These are phyloP conservation scores for Hippocampus barbouri DNA, from an alignment of 2,113 vertebrate species.

Conservation along the genomic window DNA sequence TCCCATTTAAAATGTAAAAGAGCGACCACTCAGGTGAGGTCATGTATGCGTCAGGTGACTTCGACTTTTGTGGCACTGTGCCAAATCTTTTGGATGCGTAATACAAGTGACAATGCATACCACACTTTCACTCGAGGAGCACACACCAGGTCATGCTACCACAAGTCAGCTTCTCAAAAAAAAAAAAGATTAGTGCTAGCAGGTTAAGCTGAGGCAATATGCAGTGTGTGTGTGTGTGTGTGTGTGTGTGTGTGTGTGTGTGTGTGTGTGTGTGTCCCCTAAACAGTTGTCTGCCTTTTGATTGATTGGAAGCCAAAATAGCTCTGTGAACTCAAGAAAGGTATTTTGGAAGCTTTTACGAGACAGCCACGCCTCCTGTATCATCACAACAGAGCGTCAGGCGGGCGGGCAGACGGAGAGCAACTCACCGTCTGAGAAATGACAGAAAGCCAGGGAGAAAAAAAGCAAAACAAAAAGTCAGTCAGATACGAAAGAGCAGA, in stretches of 20 bases:
- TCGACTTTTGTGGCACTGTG: conserved; percentile 6
- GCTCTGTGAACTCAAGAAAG: conserved; percentile 15
- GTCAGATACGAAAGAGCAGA: not conserved
- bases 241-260: not conserved
- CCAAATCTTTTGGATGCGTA: conserved; percentile 13
- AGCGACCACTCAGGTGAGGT: conserved; percentile 20
- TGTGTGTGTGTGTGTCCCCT: not conserved
- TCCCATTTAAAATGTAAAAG: not conserved
- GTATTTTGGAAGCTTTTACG: conserved; percentile 69
- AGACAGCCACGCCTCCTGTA: conserved; percentile 61
- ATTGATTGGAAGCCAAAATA: conserved; percentile 31
- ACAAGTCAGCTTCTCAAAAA: conserved; percentile 72
- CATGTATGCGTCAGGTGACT: conserved; percentile 27
- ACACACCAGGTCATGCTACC: conserved; percentile 71
- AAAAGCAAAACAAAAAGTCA: conserved; percentile 66
- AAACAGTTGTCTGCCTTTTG: conserved; percentile 16
- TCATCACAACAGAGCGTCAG: conserved; percentile 51
- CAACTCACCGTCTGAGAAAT: conserved; percentile 70
- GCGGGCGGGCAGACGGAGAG: conserved; percentile 43
- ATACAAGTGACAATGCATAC: conserved; percentile 51
- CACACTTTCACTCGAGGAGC: conserved; percentile 45
- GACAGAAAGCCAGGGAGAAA: conserved; percentile 65
- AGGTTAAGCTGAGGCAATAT: no score
- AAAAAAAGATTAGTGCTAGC: conserved; percentile 41
- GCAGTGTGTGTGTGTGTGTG: no score